phyloP scores from a whole-genome alignment of 2,113 vertebrate genomes.

The Carassius auratus region DNA sequence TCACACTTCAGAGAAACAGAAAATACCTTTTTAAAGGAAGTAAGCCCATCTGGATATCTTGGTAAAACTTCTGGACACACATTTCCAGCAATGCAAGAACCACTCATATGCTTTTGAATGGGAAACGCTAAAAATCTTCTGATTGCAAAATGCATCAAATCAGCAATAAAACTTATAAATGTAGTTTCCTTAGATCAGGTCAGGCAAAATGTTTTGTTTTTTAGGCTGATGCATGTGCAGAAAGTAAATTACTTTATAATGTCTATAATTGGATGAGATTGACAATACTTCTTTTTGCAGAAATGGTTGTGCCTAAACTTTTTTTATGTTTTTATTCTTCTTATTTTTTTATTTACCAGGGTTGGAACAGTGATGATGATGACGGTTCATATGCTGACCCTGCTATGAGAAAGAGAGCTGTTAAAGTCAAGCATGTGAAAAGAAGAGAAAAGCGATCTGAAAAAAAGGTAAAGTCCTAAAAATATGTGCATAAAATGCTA shows the following conservation, averaged over 20 bases:
- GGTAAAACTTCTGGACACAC: neutral
- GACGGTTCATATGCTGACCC: conserved; percentile 83
- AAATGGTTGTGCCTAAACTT: neutral
- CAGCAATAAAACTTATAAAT: too few species aligned
- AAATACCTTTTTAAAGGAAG: neutral
- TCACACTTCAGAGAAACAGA: neutral
- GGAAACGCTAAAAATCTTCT: too few species aligned
- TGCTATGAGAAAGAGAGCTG: conserved; percentile 84
- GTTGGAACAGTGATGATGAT: conserved; percentile 86
- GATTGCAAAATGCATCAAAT: too few species aligned
- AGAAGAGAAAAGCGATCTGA: conserved; percentile 93
- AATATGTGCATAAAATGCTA: neutral
- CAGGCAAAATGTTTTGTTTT: too few species aligned
- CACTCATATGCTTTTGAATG: too few species aligned
- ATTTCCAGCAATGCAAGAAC: neutral
- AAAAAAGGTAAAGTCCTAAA: conserved; percentile 78
- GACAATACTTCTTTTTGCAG: neutral
- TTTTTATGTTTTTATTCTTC: neutral
- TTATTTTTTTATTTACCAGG: conserved; percentile 65
- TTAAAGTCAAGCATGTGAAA: conserved; percentile 94
- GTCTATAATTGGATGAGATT: neutral
- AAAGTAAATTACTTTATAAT: too few species aligned
- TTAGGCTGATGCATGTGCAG: too few species aligned
- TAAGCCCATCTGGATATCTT: neutral
- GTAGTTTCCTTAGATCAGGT: too few species aligned